Evolutionary conservation across 1,140 invertebrate genomes (phyloP).

Genomic region (Drosophila ohnishii): DNA sequence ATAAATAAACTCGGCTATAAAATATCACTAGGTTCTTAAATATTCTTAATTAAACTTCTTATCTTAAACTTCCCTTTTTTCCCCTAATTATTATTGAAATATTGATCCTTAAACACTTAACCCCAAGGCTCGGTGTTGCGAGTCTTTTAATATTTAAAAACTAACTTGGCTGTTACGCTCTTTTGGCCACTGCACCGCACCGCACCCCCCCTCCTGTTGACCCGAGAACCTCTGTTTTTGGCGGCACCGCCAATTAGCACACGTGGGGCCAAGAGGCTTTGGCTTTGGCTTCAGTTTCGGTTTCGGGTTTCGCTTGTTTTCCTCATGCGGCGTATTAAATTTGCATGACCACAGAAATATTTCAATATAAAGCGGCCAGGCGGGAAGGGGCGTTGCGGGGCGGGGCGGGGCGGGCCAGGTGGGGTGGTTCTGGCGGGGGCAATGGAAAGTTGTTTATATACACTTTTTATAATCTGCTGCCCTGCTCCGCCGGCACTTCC

Average conservation of each 20-base stretch:
- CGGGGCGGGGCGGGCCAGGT: neutral
- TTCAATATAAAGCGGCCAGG: slow-evolving; percentile 50
- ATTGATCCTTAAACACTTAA: neutral
- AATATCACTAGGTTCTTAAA: too few species aligned
- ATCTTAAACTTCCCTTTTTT: too few species aligned
- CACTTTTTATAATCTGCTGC: slow-evolving; percentile 41
- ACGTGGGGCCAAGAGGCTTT: slow-evolving; percentile 56
- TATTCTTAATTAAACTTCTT: too few species aligned
- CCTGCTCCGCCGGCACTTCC: slow-evolving; percentile 12
- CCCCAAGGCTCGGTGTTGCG: neutral
- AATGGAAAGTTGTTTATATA: slow-evolving; percentile 47
- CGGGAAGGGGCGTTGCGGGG: neutral
- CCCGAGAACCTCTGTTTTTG: slow-evolving; percentile 15
- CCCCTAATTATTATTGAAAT: neutral
- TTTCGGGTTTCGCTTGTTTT: slow-evolving; percentile 52
- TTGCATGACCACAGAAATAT: slow-evolving; percentile 57
- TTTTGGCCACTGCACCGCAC: slow-evolving; percentile 1
- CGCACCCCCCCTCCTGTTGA: neutral
- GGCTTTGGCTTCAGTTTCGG: slow-evolving; percentile 39
- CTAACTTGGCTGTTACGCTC: slow-evolving; percentile 18
- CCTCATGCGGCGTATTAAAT: slow-evolving; percentile 57
- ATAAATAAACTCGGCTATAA: too few species aligned
- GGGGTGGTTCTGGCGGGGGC: neutral
- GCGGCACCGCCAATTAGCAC: slow-evolving; percentile 59
- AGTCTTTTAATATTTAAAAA: slow-evolving; percentile 38